These are phyloP conservation scores for Hirundo rustica DNA, from an alignment of 2,797 vertebrate genomes.

Conservation along the genomic window DNA sequence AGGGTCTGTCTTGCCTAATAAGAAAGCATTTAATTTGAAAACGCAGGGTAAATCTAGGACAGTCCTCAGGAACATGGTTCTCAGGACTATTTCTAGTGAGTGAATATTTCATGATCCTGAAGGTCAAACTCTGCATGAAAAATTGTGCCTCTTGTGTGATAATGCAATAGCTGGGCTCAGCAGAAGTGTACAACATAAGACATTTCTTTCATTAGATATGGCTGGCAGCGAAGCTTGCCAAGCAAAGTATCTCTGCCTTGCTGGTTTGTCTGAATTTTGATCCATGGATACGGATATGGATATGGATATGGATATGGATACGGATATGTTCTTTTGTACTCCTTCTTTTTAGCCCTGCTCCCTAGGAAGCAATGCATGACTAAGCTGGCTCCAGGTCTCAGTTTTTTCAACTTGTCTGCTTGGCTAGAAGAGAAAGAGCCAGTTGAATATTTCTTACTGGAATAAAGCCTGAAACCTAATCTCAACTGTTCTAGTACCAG, in stretches of 20 bases:
- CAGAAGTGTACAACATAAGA: not conserved
- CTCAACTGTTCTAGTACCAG: not conserved
- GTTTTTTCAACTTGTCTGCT: not conserved
- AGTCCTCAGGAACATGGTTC: not conserved
- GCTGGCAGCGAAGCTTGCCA: not conserved
- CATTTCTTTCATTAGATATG: not conserved
- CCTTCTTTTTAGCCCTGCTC: not conserved
- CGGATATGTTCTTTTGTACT: not conserved
- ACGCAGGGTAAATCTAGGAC: not conserved
- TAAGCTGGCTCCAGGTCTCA: not conserved
- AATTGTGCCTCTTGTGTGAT: not conserved
- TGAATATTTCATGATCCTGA: not conserved
- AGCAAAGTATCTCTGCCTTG: not conserved
- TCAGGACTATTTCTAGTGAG: not conserved
- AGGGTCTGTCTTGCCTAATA: not conserved
- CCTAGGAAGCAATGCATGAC: accelerated
- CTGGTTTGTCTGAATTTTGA: not conserved
- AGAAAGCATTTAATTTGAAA: not conserved
- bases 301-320: not conserved
- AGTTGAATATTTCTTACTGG: not conserved
- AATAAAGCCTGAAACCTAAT: not conserved
- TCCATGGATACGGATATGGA: not conserved
- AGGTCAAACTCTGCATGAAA: not conserved
- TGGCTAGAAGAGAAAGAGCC: not conserved
- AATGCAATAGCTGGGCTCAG: not conserved